phyloP scores from a whole-genome alignment of 2,113 vertebrate genomes.

The Gymnarchus niloticus region DNA sequence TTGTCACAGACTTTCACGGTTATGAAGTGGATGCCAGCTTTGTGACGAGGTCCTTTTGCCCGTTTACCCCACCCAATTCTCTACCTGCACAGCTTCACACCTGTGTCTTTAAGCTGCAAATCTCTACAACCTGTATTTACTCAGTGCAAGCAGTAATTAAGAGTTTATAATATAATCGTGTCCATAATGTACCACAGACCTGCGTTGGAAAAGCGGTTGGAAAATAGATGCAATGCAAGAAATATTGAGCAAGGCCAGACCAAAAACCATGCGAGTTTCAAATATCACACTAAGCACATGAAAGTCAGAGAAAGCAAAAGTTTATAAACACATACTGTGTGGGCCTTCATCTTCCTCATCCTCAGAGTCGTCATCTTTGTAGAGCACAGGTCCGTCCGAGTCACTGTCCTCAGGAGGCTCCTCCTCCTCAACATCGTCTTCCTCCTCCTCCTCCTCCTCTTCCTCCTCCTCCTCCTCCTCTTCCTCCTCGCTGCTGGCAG shows the following conservation, averaged over 20 bases:
- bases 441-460: conserved; percentile 57
- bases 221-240: too few relatives aligned
- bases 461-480: conserved; percentile 72
- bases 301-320: neutral
- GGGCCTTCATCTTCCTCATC: conserved; percentile 80
- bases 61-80: neutral
- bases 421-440: conserved; percentile 67
- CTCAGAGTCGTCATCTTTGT: conserved; percentile 85
- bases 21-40: neutral
- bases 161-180: too few relatives aligned
- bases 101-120: neutral
- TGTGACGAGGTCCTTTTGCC: neutral
- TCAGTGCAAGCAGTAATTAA: too few relatives aligned
- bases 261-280: too few relatives aligned
- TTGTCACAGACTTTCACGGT: neutral
- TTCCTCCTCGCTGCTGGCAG: conserved; percentile 73
- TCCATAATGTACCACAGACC: too few relatives aligned
- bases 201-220: too few relatives aligned
- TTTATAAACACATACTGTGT: conserved; percentile 47
- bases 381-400: conserved; percentile 84
- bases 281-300: too few relatives aligned
- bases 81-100: neutral
- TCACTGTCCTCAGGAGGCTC: conserved; percentile 77
- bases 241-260: too few relatives aligned
- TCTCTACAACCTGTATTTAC: neutral